A percentile compares a stretch with the other conserved stretches of the same genome.
Evolutionary conservation across 2,113 vertebrate genomes (phyloP).

Genomic region (Callorhinus ursinus): DNA sequence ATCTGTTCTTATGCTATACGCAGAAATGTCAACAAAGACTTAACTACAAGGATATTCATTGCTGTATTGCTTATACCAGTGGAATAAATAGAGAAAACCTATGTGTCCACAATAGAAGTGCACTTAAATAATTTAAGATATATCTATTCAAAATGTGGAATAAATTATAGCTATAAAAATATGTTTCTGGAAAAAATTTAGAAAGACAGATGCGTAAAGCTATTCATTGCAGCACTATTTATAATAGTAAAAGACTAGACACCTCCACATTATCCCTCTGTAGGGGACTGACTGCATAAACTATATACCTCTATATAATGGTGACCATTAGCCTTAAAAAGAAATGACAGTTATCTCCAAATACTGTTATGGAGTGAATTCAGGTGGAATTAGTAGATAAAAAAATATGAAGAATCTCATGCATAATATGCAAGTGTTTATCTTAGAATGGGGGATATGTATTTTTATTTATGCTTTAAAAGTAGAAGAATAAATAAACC

Average conservation of each 20-base stretch:
- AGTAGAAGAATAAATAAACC: not conserved
- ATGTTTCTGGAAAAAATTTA: constrained; percentile 16
- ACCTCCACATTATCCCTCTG: not conserved
- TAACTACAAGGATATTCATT: not conserved
- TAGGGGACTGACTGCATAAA: not conserved
- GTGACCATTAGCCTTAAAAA: not conserved
- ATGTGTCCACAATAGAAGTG: not conserved
- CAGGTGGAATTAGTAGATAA: not conserved
- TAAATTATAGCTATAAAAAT: constrained; percentile 17
- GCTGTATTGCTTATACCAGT: not conserved
- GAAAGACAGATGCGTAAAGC: not conserved
- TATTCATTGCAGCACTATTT: not conserved
- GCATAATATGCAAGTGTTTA: not conserved
- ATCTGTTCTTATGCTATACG: not conserved
- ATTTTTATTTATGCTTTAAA: not conserved
- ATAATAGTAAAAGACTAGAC: not conserved
- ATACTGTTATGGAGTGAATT: not conserved
- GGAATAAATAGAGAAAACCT: not conserved
- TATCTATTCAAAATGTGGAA: not conserved
- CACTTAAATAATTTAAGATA: not conserved
- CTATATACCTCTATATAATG: not conserved
- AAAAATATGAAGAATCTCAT: not conserved
- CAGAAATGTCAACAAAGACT: not conserved
- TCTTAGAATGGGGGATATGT: not conserved
- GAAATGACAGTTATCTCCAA: not conserved